phyloP scores from a whole-genome alignment of 2,888 invertebrate genomes.

The Catocala sponsa region DNA sequence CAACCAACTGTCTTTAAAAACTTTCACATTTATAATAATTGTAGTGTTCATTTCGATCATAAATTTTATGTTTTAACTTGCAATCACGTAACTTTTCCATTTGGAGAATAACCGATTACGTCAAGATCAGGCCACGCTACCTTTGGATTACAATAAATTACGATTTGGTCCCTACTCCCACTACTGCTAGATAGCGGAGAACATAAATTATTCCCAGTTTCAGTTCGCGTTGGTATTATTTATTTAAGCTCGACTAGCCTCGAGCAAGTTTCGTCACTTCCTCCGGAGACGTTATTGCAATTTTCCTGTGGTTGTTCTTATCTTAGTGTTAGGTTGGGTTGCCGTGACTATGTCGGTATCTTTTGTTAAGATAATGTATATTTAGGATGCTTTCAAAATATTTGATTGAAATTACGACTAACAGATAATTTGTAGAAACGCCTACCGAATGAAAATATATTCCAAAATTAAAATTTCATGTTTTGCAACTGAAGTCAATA shows the following conservation, averaged over 20 bases:
- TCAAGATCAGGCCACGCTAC: slow-evolving; percentile 33
- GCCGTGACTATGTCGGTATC: no score
- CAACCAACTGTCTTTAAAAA: no score
- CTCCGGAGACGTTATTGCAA: not conserved
- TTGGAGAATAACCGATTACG: slow-evolving; percentile 38
- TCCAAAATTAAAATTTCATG: no score
- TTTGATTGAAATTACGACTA: no score
- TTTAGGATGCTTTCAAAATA: no score
- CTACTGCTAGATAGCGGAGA: slow-evolving; percentile 40
- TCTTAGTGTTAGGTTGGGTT: slow-evolving; percentile 5
- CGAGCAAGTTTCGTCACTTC: slow-evolving; percentile 33
- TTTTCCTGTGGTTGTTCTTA: slow-evolving; percentile 32
- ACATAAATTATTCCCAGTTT: slow-evolving; percentile 57
- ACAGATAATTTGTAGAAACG: no score
- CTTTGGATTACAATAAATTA: slow-evolving; percentile 50
- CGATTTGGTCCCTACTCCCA: slow-evolving; percentile 32
- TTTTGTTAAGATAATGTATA: no score
- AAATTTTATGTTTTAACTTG: slow-evolving; percentile 7
- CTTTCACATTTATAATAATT: no score
- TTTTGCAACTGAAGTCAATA: no score
- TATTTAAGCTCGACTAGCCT: slow-evolving; percentile 49
- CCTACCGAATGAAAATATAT: no score
- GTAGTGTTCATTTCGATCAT: no score
- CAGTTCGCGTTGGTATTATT: slow-evolving; percentile 55
- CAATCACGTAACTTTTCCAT: slow-evolving; percentile 30